Percentiles rank a stretch among this genome's conserved stretches.
These are phyloP conservation scores for Orthonevra nobilis DNA, from an alignment of 2,888 invertebrate species.

Conservation along the genomic window DNA sequence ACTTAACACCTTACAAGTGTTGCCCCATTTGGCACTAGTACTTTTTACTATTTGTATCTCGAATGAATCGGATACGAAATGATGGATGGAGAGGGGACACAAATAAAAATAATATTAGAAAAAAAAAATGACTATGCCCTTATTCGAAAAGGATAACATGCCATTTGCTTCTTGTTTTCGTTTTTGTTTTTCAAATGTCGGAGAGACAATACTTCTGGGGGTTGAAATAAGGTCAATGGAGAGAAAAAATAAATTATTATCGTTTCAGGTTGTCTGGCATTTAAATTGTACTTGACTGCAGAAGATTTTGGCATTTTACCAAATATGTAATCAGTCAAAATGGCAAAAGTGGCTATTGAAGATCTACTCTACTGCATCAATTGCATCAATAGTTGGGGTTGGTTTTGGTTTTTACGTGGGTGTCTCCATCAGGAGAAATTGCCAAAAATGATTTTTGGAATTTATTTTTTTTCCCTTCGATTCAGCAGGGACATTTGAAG, in stretches of 20 bases:
- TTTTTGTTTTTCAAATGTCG: conserved; percentile 10
- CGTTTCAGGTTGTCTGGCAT: conserved; percentile 58
- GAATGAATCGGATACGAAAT: conserved; percentile 46
- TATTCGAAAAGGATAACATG: conserved; percentile 30
- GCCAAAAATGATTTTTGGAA: neutral
- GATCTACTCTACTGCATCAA: too few species aligned
- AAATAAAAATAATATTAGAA: neutral
- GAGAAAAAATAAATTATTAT: conserved; percentile 53
- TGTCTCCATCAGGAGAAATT: too few species aligned
- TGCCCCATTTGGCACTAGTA: conserved; percentile 50
- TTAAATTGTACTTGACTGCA: conserved; percentile 61
- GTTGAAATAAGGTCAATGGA: neutral
- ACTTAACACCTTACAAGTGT: conserved; percentile 59
- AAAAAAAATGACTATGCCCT: conserved; percentile 10
- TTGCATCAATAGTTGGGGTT: conserved; percentile 36
- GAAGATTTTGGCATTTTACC: conserved; percentile 49
- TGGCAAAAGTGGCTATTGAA: conserved; percentile 10
- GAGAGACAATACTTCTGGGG: conserved; percentile 40
- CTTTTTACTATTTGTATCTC: conserved; percentile 13
- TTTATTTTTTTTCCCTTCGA: neutral
- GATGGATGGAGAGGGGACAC: conserved; percentile 39
- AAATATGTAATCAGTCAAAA: conserved; percentile 55
- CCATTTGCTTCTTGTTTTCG: conserved; percentile 4
- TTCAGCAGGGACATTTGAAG: too few species aligned
- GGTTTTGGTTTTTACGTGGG: conserved; percentile 8